Base-by-base conservation (phyloP, 2,888 invertebrate species). In the Drosophila prostipennis region DNA sequence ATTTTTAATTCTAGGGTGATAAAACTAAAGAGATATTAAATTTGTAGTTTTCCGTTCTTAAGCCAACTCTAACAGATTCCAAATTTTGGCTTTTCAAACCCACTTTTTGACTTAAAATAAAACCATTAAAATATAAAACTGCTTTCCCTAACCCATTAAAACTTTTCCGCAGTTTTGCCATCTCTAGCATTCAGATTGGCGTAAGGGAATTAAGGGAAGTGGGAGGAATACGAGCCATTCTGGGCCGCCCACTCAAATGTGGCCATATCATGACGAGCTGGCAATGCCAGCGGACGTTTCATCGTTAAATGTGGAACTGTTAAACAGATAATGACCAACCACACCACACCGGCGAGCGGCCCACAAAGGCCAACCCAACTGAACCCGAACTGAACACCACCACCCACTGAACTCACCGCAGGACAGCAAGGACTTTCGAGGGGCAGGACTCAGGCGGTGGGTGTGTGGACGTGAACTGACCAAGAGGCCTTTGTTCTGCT, bases 321-420 rank as follows among this genome's bases (percentile, higher is more conserved):
- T 90, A 89, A 90, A 79, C 81, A 88, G 88, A 90, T 88, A 90
- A 90, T 88, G 88, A 86, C 79, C 76, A 64, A 79, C 76, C 76
- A 51, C 74, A 74, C 68, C 55, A 29, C 54, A 53, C 46, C 37
- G 64, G 56, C 34, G 19, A 48, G n/a, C 37, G n/a, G 23, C 23
- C 37, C 43, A 36, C 37, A 57, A 29, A 56, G 39, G 29, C 34
- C 51, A 23, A 16, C n/a, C 36, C 26, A 29, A 14, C 23, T 7
- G 42, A 42, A 6, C 13, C n/a, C 43, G 5, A 42, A 19, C n/a
- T 19, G 16, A 3, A 2, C 23, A 23, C 11, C 16, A 16, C n/a
- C 26, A 8, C 45, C 42, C 68, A 29, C 32, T 16, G 45, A 45
- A 32, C 32, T 46, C 8, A 43, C 64, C 64, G 43, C 68, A 64